A percentile compares a stretch with the other conserved stretches of the same genome.
These are phyloP conservation scores for Bungarus multicinctus DNA, from an alignment of 2,113 vertebrate species.

Conservation along the genomic window DNA sequence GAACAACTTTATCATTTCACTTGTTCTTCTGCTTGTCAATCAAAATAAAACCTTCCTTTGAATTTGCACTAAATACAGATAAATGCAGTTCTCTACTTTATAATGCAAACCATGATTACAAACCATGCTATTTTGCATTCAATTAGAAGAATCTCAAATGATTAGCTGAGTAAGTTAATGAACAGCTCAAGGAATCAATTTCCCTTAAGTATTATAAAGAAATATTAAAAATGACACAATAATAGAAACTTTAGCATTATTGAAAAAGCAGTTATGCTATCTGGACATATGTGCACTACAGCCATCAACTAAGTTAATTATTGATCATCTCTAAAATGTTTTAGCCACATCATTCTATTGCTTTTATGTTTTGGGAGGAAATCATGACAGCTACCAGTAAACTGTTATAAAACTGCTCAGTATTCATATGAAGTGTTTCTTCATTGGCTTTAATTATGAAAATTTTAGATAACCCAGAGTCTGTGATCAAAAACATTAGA, in stretches of 20 bases:
- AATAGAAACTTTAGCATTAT: not conserved
- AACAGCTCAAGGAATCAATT: not conserved
- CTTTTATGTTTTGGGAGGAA: not conserved
- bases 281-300: not conserved
- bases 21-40: slow-evolving; percentile 20
- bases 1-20: slow-evolving; percentile 43
- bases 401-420: not conserved
- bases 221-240: slow-evolving; percentile 16
- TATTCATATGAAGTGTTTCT: not conserved
- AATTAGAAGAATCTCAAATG: not conserved
- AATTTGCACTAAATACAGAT: not conserved
- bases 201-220: slow-evolving; percentile 10
- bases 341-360: not conserved
- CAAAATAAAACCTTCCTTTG: slow-evolving; percentile 20
- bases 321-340: not conserved
- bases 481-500: not conserved
- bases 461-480: not conserved
- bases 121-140: not conserved
- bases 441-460: not conserved
- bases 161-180: slow-evolving; percentile 7
- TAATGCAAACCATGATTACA: slow-evolving; percentile 7
- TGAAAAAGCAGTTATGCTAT: not conserved
- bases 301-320: not conserved
- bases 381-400: not conserved
- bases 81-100: not conserved